A percentile compares a stretch with the other conserved stretches of the same genome.
These are phyloP conservation scores for Wiebesia pumilae DNA, from an alignment of 1,140 invertebrate genomes.

Conservation along the genomic window DNA sequence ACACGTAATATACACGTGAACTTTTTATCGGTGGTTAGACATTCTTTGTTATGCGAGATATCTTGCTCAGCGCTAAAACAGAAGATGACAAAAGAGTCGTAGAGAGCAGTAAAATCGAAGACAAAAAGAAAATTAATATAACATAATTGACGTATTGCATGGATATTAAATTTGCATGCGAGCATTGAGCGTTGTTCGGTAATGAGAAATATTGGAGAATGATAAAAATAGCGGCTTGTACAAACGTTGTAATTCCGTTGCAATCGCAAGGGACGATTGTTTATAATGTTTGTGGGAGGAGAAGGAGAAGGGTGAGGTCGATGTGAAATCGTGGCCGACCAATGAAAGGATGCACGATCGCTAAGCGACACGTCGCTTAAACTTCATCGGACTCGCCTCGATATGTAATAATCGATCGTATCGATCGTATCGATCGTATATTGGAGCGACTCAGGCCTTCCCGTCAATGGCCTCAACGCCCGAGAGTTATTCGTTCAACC, in stretches of 20 bases:
- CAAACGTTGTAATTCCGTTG: not conserved
- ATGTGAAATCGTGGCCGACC: constrained; percentile 33
- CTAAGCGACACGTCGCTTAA: not conserved
- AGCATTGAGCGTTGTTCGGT: no score
- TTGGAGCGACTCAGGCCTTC: no score
- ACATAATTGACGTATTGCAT: not conserved
- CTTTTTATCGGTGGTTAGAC: not conserved
- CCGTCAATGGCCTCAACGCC: no score
- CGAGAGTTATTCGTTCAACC: no score
- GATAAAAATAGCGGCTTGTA: not conserved
- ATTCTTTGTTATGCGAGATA: not conserved
- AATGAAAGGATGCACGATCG: constrained; percentile 37
- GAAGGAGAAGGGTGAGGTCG: constrained; percentile 6
- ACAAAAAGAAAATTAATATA: not conserved
- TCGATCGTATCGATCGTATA: no score
- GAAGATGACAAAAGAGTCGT: not conserved
- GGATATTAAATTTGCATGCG: no score
- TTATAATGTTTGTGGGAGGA: no score
- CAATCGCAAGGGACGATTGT: not conserved
- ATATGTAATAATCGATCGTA: not conserved
- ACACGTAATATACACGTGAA: not conserved
- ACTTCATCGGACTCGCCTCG: not conserved
- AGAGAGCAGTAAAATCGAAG: not conserved
- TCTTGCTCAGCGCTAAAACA: not conserved
- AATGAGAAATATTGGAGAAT: no score